Evolutionary conservation across 2,113 vertebrate genomes (phyloP).

Genomic region (Bothrops jararaca): DNA sequence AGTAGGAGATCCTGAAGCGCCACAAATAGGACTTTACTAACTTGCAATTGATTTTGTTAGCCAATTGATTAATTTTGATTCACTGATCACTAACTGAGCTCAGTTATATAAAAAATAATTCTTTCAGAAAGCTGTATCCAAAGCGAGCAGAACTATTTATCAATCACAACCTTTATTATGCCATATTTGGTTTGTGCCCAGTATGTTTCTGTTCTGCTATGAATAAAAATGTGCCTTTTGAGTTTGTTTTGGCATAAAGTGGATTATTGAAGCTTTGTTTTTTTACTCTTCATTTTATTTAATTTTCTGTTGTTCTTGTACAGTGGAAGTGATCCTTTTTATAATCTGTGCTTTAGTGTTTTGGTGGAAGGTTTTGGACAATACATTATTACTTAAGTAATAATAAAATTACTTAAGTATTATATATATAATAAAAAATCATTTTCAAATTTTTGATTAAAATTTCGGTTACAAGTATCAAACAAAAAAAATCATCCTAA

Average conservation of each 20-base stretch:
- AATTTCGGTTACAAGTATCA: too few species aligned
- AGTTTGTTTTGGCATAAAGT: constrained; percentile 47
- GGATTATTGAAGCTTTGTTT: constrained; percentile 45
- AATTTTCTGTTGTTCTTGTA: constrained; percentile 45
- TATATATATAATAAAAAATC: too few species aligned
- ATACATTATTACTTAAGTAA: neutral
- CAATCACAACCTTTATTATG: constrained; percentile 34
- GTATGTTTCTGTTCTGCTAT: constrained; percentile 27
- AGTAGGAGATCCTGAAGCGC: neutral
- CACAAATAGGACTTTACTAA: neutral
- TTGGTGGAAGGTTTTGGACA: constrained; percentile 8
- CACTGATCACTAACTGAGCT: neutral
- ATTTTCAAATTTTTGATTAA: too few species aligned
- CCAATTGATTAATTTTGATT: neutral
- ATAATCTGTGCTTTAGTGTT: constrained; percentile 48
- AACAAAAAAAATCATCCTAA: too few species aligned
- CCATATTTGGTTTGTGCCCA: constrained; percentile 20
- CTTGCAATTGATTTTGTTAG: neutral
- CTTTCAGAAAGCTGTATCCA: neutral
- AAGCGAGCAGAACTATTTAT: neutral
- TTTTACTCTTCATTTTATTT: constrained; percentile 13
- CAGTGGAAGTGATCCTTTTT: constrained; percentile 30
- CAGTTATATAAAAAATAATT: neutral
- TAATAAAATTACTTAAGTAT: too few species aligned
- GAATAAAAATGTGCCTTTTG: constrained; percentile 29